Percentiles rank a stretch among this genome's conserved stretches.
Conservation (phyloP, 1,140 invertebrate species). For the Cyclina sinensis region DNA sequence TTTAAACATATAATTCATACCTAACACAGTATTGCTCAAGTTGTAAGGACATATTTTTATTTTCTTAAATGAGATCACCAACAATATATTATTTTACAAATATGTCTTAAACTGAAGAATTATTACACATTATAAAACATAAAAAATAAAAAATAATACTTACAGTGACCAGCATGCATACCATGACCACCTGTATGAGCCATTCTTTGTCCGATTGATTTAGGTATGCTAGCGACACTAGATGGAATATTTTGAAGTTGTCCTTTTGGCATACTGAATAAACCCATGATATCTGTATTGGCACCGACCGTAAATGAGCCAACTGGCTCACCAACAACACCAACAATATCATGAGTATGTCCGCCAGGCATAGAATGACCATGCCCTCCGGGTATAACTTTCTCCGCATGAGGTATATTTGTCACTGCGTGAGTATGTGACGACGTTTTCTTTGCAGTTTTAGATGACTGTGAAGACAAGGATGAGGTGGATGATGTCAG, state of each 20-base stretch:
- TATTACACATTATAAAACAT: too few species aligned
- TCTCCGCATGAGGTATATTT: slow-evolving; percentile 16
- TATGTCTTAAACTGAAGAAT: too few species aligned
- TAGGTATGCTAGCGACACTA: slow-evolving; percentile 29
- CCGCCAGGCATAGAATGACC: not conserved
- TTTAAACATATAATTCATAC: too few species aligned
- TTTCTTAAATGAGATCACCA: too few species aligned
- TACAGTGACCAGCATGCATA: not conserved
- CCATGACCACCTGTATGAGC: not conserved
- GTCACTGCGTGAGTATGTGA: not conserved
- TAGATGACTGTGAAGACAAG: not conserved
- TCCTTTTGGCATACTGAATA: slow-evolving; percentile 20
- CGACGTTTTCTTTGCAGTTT: too few species aligned
- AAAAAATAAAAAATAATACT: too few species aligned
- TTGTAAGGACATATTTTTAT: too few species aligned
- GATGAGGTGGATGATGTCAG: not conserved
- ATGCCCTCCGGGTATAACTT: not conserved
- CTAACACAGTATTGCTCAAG: too few species aligned
- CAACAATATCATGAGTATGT: slow-evolving; percentile 28
- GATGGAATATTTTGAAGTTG: slow-evolving; percentile 1
- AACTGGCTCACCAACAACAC: slow-evolving; percentile 18
- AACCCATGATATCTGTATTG: not conserved
- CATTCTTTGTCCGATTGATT: slow-evolving; percentile 12
- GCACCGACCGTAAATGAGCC: not conserved
- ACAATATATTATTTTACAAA: too few species aligned